These are phyloP conservation scores for Ricordea florida DNA, from an alignment of 92 coral and sea anemone species.

Conservation along the genomic window DNA sequence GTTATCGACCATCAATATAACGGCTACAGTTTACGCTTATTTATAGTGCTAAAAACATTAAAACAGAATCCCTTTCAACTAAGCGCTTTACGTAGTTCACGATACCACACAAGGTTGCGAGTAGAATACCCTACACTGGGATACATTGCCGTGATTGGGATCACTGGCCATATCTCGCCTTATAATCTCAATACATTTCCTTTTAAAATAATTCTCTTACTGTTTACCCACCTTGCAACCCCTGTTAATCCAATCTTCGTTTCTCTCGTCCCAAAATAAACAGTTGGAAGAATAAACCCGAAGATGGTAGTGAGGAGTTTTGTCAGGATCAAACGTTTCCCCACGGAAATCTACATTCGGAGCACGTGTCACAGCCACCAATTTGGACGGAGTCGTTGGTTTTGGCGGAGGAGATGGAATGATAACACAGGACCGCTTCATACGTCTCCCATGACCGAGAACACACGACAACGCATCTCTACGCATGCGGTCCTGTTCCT, in stretches of 20 bases:
- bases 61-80: too few species aligned
- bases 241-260: conserved; percentile 66
- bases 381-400: conserved; percentile 64
- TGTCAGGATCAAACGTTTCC: conserved; percentile 62
- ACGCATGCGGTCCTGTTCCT: conserved; percentile 61
- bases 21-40: too few species aligned
- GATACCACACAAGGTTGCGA: too few species aligned
- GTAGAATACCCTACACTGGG: too few species aligned
- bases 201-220: too few species aligned
- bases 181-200: too few species aligned
- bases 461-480: conserved; percentile 63
- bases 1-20: too few species aligned
- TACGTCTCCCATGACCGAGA: conserved; percentile 56
- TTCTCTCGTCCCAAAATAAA: conserved; percentile 66
- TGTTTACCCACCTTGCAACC: conserved; percentile 74
- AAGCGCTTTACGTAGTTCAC: too few species aligned
- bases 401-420: conserved; percentile 93
- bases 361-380: conserved; percentile 42
- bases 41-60: too few species aligned
- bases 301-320: conserved; percentile 64
- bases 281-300: conserved; percentile 80
- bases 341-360: conserved; percentile 83
- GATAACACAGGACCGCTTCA: conserved; percentile 88
- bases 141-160: too few species aligned
- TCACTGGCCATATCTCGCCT: too few species aligned